Evolutionary conservation across 1,140 invertebrate species (phyloP).

Genomic region (Atopsyche davidsoni): DNA sequence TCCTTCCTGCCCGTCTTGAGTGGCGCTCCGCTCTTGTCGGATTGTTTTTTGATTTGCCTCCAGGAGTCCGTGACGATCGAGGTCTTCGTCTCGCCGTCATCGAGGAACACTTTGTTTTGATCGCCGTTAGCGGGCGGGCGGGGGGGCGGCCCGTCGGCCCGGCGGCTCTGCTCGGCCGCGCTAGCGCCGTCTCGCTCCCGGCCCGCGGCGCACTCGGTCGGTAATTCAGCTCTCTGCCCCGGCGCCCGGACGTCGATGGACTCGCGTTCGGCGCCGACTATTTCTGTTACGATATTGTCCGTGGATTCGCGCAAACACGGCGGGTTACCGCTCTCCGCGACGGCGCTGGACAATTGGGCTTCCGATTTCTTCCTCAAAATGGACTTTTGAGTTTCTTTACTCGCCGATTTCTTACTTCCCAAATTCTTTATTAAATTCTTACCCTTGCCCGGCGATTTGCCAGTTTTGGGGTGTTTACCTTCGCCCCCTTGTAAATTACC

Average conservation of each 20-base stretch:
- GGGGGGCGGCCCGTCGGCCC: slow-evolving; percentile 15
- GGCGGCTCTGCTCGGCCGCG: slow-evolving; percentile 26
- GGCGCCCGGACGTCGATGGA: slow-evolving; percentile 35
- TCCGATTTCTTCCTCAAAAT: slow-evolving; percentile 20
- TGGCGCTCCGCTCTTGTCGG: slow-evolving; percentile 3
- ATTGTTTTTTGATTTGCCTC: slow-evolving; percentile 15
- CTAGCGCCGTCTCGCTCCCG: slow-evolving; percentile 33
- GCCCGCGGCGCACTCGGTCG: slow-evolving; percentile 32
- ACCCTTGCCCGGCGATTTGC: slow-evolving; percentile 44
- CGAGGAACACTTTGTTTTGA: slow-evolving; percentile 13
- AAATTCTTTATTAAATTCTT: slow-evolving; percentile 46
- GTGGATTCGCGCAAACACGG: slow-evolving; percentile 44
- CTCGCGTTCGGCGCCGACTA: slow-evolving; percentile 42
- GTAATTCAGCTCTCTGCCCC: slow-evolving; percentile 14
- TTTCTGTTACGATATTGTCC: slow-evolving; percentile 43
- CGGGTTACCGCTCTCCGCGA: slow-evolving; percentile 31
- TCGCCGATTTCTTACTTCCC: slow-evolving; percentile 14
- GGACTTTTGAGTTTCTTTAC: slow-evolving; percentile 15
- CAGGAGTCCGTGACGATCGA: slow-evolving; percentile 11
- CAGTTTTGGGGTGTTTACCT: slow-evolving; percentile 43
- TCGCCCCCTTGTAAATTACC: slow-evolving; percentile 42
- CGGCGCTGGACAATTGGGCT: slow-evolving; percentile 18
- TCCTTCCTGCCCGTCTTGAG: slow-evolving; percentile 17
- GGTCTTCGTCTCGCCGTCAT: slow-evolving; percentile 2
- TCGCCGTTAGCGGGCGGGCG: slow-evolving; percentile 17